A percentile compares a stretch with the other conserved stretches of the same genome.
These are phyloP conservation scores for Orchesella flavescens DNA, from an alignment of 2,888 invertebrate genomes.

Conservation along the genomic window DNA sequence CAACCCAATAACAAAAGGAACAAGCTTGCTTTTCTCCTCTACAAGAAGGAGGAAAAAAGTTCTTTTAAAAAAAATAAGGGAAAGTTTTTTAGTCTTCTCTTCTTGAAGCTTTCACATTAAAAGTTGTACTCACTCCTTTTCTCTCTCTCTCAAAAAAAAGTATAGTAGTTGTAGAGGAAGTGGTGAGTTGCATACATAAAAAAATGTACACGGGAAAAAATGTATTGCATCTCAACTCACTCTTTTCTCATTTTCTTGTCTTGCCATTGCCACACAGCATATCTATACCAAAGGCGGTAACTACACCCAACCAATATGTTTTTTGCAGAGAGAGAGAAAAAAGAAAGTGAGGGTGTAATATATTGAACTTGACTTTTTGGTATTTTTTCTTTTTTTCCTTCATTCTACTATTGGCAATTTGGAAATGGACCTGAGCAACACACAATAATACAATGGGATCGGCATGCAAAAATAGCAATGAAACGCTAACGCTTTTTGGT, in stretches of 20 bases:
- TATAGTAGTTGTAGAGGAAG: background rate
- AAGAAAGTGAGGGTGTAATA: constrained; percentile 27
- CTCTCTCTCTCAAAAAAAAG: too few species aligned
- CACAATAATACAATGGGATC: constrained; percentile 28
- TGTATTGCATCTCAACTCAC: constrained; percentile 9
- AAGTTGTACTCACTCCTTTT: constrained; percentile 36
- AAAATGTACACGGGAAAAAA: background rate
- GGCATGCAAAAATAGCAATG: constrained; percentile 35
- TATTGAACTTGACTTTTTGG: constrained; percentile 54
- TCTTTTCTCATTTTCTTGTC: constrained; percentile 31
- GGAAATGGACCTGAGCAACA: constrained; percentile 22
- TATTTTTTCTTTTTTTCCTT: constrained; percentile 43
- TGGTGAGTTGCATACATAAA: constrained; percentile 33
- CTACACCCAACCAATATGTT: constrained; percentile 30
- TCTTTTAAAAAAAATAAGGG: constrained; percentile 33
- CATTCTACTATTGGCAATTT: constrained; percentile 45
- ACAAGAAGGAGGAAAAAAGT: background rate
- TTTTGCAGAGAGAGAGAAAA: background rate
- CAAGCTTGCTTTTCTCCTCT: background rate
- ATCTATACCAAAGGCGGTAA: background rate
- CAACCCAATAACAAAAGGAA: background rate
- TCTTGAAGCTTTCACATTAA: constrained; percentile 22
- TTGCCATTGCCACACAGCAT: background rate
- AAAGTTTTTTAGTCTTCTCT: constrained; percentile 19
- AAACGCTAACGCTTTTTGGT: background rate